Evolutionary conservation across 1,140 invertebrate species (phyloP).

Genomic region (Heliconius melpomene): DNA sequence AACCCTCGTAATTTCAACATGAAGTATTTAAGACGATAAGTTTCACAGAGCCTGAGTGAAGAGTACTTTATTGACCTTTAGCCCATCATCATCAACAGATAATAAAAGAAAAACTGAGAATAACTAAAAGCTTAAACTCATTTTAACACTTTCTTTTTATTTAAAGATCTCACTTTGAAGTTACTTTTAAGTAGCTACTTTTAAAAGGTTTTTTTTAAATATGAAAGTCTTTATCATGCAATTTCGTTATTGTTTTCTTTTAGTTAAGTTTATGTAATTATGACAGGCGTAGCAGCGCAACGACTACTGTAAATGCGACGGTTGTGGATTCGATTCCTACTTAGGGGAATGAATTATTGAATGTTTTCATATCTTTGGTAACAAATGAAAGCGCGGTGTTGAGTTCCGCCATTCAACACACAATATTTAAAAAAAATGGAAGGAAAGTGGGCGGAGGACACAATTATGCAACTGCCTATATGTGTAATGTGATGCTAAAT

Average conservation of each 20-base stretch:
- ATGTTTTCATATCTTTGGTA: too few relatives aligned
- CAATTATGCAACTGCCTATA: too few relatives aligned
- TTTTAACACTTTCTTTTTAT: not conserved
- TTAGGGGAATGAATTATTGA: not conserved
- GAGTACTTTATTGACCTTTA: conserved; percentile 6
- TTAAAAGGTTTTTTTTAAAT: not conserved
- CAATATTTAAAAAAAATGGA: too few relatives aligned
- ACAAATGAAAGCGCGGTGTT: too few relatives aligned
- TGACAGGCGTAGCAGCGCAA: too few relatives aligned
- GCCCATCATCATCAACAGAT: conserved; percentile 1
- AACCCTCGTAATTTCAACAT: too few relatives aligned
- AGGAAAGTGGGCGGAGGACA: too few relatives aligned
- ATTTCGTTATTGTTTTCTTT: not conserved
- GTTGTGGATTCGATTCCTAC: not conserved
- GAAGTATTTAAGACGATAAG: not conserved
- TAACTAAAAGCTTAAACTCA: not conserved
- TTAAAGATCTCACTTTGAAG: not conserved
- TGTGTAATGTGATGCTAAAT: too few relatives aligned
- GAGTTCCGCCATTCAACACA: too few relatives aligned
- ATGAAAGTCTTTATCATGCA: not conserved
- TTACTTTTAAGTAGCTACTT: not conserved
- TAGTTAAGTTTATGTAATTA: not conserved
- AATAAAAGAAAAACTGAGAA: not conserved
- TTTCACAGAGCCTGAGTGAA: not conserved
- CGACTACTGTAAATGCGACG: not conserved